Base-by-base conservation (phyloP, 35 echinoderm and acorn worm genomes). In the Hemicentrotus pulcherrimus region DNA sequence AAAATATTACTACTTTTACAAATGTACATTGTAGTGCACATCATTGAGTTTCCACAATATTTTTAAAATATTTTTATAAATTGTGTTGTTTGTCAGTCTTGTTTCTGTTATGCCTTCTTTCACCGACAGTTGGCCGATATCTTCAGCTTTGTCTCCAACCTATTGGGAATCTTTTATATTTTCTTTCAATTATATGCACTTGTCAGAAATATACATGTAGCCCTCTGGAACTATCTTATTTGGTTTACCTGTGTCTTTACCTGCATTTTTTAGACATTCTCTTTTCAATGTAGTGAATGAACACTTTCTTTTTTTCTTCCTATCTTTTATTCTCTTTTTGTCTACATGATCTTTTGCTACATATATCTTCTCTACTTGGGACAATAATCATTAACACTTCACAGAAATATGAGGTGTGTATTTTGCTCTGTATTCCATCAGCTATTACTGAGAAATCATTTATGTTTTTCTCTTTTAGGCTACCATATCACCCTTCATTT, bases 331-430 rank as follows among this genome's bases (percentile, higher is more conserved):
- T 89, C 88, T 41, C 12, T 19, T 90, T 47, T 47, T 35, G 88
- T 90, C 33, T 45, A 45, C 88, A 45, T 47, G n/a, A 16, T 47
- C 46, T 90, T 46, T 6, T 47, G 46, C 35, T 41, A 41, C 86
- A 31, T 90, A 9, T 32, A 32, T 90, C 33, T 90, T n/a, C 33
- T 90, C 88, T 78, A 41, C 88, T 47, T 90, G 88, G 88, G 88
- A 90, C 88, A 47, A 78, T 78, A 28, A 78, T 70, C 32, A 59
- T 0, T 86, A 86, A 45, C 32, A 18, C n/a, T 90, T 90, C 19
- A 41, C 88, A 90, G 88, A 90, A 90, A 41, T 90, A 90, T 90
- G 88, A 90, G 88, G 88, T 90, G 88, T 90, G 88, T 90, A 90
- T 78, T 78, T 7, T 78, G n/a, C 65, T 55, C 24, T 71, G 6